Evolutionary conservation across 1,140 invertebrate genomes (phyloP).

Genomic region (Vanessa atalanta): DNA sequence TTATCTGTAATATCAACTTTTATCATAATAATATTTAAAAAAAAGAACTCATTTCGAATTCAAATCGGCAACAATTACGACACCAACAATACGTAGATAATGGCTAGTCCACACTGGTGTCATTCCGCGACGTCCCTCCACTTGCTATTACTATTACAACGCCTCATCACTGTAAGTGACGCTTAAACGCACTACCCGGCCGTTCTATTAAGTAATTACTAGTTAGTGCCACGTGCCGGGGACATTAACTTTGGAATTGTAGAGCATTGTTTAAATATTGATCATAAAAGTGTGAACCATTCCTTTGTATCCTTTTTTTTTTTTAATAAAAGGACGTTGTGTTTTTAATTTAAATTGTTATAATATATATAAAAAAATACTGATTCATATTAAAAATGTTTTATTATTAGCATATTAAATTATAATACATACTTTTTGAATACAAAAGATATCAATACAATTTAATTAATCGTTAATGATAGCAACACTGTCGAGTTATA

Average conservation of each 20-base stretch:
- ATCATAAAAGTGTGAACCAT: background rate
- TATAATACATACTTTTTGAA: no score
- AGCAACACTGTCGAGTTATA: background rate
- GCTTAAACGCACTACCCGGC: slow-evolving; percentile 64
- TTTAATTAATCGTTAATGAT: background rate
- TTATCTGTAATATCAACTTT: background rate
- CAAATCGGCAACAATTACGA: slow-evolving; percentile 54
- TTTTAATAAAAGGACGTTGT: background rate
- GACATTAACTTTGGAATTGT: slow-evolving; percentile 25
- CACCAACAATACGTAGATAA: slow-evolving; percentile 63
- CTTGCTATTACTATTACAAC: slow-evolving; percentile 49
- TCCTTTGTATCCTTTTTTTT: background rate
- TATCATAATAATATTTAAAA: slow-evolving; percentile 5
- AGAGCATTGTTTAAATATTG: slow-evolving; percentile 29
- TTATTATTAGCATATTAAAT: no score
- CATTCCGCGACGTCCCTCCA: slow-evolving; percentile 61
- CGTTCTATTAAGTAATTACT: slow-evolving; percentile 77
- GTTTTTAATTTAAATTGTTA: background rate
- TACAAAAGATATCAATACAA: no score
- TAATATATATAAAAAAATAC: no score
- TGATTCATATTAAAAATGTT: no score
- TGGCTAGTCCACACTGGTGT: slow-evolving; percentile 64
- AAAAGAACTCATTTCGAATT: slow-evolving; percentile 54
- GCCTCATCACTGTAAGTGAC: slow-evolving; percentile 74
- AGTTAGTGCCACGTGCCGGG: slow-evolving; percentile 46